Base-by-base conservation (phyloP, 1,140 invertebrate species). In the Drosophila sproati region DNA sequence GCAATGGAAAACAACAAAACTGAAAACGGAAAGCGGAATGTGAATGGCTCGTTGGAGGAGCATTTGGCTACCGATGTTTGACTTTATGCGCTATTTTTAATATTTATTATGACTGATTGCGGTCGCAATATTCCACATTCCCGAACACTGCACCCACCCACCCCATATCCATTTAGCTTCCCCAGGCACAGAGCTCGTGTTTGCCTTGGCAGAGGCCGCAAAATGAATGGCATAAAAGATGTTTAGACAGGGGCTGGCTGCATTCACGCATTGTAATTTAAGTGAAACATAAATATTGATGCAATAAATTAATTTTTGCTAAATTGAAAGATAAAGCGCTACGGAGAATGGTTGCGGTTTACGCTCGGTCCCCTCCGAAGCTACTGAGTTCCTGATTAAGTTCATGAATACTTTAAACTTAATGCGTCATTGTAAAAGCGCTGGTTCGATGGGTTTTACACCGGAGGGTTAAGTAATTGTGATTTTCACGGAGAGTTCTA, bases 251-350 rank as follows among this genome's bases (percentile, higher is more conserved):
- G 69, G 80, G 60, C 77, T 83, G 83, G 61, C 86, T 90, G 85
- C 86, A 89, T 89, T 89, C 85, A 89, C 85, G 85, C 85, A 89
- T 89, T 89, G 81, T 90, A 90, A 89, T 89, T 89, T 89, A 89
- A 89, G 85, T 89, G 85, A 90, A 89, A 89, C 85, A 89, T 89
- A 89, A 89, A 89, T 89, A 89, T 89, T 89, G 86, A 89, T 89
- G 78, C 80, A 89, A 89, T 89, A 89, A 89, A 89, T 89, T 89
- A 89, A 89, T 89, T 89, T 89, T 71, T 83, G 64, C 73, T 72
- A 78, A 90, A 89, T 80, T 77, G 77, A 88, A 88, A 74, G 73
- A 64, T 71, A 68, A 70, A 77, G 55, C 43, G 12, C 54, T n/a
- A 64, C 1, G 20, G 68, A 52, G 29, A 20, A 41, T 4, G 37